Base-by-base conservation (phyloP, 1,140 invertebrate species). In the Orius insidiosus region DNA sequence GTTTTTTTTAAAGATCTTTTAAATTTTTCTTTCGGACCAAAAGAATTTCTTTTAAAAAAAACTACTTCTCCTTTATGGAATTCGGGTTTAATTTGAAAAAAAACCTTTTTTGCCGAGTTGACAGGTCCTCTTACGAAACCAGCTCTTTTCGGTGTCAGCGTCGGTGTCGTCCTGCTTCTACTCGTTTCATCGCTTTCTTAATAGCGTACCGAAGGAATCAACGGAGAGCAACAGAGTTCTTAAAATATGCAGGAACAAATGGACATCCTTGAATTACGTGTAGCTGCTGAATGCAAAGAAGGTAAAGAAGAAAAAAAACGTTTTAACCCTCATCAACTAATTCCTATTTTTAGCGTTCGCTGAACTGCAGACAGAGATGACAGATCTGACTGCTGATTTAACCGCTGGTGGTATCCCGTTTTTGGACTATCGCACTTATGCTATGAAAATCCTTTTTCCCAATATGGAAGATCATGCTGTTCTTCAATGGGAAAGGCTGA, bases 231-330 rank as follows among this genome's bases (percentile, higher is more conserved):
- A 87, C 58, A 74, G 92, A 36, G 93, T 97, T 33, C 70, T 98
- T 49, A 97, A 96, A 94, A 92, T 62, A 95, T 98, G 88, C 93
- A 98, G 65, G 93, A 96, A 59, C 94, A 99, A 65, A 99, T 99
- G 93, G 95, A 98, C 68, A 92, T 95, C 51, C 67, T 99, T 50
- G 96, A 99, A 59, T 69, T 97, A 53, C 73, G 90, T 48, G 95
- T 98, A 24, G 93, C 93, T 13, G 90, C 92, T 18, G 94, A 98
- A 63, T 98, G 94, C 63, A 98, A 98, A 62, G 93, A 98, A 69
- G 72, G 71, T 73, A 56, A 53, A 55, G 33, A 40, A 8, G 42
- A 14, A 8, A 49, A 51, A 13, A 7, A 33, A 7, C 32, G 6
- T 33, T 6, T 33, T 33, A n/a, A 6, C 6, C 6, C n/a, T 33